Evolutionary conservation across 1,140 invertebrate species (phyloP).

Genomic region (Procambarus virginalis): DNA sequence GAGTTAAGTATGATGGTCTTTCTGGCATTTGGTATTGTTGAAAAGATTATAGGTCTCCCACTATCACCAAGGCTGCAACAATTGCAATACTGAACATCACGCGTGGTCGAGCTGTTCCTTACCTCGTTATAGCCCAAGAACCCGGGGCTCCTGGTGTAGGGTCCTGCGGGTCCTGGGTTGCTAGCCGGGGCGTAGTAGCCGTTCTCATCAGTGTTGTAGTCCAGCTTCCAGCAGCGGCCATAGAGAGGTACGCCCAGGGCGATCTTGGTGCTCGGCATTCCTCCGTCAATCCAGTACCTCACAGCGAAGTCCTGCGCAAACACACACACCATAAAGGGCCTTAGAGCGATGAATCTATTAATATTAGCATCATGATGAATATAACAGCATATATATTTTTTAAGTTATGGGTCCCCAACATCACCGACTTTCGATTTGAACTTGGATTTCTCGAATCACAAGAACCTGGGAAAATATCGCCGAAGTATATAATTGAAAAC

Average conservation of each 20-base stretch:
- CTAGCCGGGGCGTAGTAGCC: constrained; percentile 78
- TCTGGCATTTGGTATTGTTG: too few species aligned
- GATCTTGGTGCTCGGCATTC: constrained; percentile 78
- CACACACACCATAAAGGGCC: not conserved
- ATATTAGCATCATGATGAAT: not conserved
- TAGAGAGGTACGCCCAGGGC: constrained; percentile 81
- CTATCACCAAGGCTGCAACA: too few species aligned
- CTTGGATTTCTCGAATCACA: too few species aligned
- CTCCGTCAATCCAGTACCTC: constrained; percentile 80
- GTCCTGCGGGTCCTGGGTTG: constrained; percentile 80
- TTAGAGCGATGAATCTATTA: too few species aligned
- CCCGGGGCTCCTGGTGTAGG: constrained; percentile 85
- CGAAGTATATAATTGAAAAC: too few species aligned
- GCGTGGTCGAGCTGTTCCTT: not conserved
- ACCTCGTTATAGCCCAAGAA: constrained; percentile 91
- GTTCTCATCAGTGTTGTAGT: constrained; percentile 73
- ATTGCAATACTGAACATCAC: too few species aligned
- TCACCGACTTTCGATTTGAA: too few species aligned
- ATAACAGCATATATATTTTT: not conserved
- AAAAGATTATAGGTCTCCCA: too few species aligned
- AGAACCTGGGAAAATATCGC: too few species aligned
- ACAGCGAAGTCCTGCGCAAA: constrained; percentile 77
- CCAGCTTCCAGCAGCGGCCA: constrained; percentile 80
- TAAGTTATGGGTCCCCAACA: too few species aligned
- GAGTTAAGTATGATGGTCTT: not conserved